Base-by-base conservation (phyloP, 1,140 invertebrate species). In the Drosophila biarmipes region DNA sequence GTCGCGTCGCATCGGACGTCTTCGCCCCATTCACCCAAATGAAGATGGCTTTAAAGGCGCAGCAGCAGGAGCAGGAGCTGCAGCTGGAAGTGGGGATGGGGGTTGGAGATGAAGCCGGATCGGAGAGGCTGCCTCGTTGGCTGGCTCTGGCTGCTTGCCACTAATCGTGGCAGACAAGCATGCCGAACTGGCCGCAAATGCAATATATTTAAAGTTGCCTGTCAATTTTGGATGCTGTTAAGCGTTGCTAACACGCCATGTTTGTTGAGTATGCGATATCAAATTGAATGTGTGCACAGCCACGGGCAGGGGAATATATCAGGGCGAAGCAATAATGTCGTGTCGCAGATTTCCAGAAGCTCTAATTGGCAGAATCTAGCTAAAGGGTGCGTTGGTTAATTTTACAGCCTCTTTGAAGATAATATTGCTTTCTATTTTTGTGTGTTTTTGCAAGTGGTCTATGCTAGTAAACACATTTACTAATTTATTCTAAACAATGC, bases 121-220 rank as follows among this genome's bases (percentile, higher is more conserved):
- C 64, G 63, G 40, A 51, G 57, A 34, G 66, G 40, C 63, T 43
- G 66, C 48, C 49, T 40, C 34, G 35, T 19, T 67, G 63, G 42
- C 56, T 73, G 78, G 49, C 51, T 40, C 56, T 73, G 78, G 49
- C 51, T 40, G 54, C 55, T 68, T 61, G 73, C 73, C 63, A 78
- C 84, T 81, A 82, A 80, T 75, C 64, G 85, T 69, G 80, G 55
- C 77, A 71, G 77, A 89, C 84, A 89, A 61, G 76, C 77, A 74
- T 64, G 71, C 59, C 67, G 54, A 80, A 74, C 80, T 78, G 69
- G 57, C 72, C 57, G 48, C 85, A 64, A 68, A 81, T 73, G 73
- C 66, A 69, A 67, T 77, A 73, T 57, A 78, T 73, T 73, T 73
- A 59, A 61, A 73, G 53, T 78, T 73, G 31, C 38, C 79, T 81